Percentiles rank a stretch among this genome's conserved stretches.
Conservation (phyloP, 2,888 invertebrate species). For the Andrena bicolor region DNA sequence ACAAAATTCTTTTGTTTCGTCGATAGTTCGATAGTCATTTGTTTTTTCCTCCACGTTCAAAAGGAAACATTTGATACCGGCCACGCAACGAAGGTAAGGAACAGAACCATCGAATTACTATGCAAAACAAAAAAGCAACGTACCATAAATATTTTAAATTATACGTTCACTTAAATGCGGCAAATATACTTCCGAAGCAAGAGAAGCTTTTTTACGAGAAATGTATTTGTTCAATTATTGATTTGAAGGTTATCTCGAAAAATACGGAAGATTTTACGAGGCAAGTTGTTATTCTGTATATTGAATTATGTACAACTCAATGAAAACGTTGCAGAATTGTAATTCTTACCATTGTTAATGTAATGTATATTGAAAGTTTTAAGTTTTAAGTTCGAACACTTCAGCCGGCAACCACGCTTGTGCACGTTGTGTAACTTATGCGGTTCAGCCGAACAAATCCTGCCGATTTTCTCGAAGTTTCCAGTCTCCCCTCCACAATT, state of each 20-base stretch:
- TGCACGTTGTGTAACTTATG: slow-evolving; percentile 79
- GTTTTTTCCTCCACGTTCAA: not conserved
- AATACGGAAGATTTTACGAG: not conserved
- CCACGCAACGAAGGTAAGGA: not conserved
- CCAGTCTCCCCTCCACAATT: slow-evolving; percentile 21
- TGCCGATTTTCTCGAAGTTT: slow-evolving; percentile 65
- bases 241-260: slow-evolving; percentile 15
- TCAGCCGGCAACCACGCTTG: slow-evolving; percentile 69
- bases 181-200: not conserved
- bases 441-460: slow-evolving; percentile 36
- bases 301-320: not conserved
- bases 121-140: slow-evolving; percentile 9
- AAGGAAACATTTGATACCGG: slow-evolving; percentile 28
- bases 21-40: slow-evolving; percentile 17
- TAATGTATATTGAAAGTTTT: slow-evolving; percentile 16
- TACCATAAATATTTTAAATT: not conserved
- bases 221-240: not conserved
- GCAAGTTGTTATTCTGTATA: not conserved
- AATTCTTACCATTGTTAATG: slow-evolving; percentile 66
- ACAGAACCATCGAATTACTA: slow-evolving; percentile 1
- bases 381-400: slow-evolving; percentile 5
- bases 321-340: not conserved
- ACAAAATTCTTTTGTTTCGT: slow-evolving; percentile 17
- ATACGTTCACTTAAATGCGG: not conserved
- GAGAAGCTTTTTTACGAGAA: not conserved